Base-by-base conservation (phyloP, 2,888 invertebrate genomes). In the Pheosia tremula region DNA sequence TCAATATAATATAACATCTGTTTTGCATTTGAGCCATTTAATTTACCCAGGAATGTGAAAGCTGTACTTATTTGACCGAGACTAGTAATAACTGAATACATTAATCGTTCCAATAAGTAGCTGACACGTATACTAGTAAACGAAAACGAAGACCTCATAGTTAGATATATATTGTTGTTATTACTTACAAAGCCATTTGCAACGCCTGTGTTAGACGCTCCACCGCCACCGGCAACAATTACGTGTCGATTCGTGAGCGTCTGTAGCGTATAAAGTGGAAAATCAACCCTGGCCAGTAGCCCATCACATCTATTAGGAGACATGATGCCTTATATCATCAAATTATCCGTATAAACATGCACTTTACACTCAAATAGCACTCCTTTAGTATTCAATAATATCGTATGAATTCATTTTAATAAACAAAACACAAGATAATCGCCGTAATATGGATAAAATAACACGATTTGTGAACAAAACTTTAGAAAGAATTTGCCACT, bases 221-320 rank as follows among this genome's bases (percentile, higher is more conserved):
- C 99, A 66, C 99, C 99, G 60, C 99, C 99, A 60, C 99, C 99
- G 68, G 98, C 99, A 57, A 99, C 98, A 67, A 99, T 93, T 78
- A 99, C 97, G 94, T 99, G 98, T 74, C 98, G 95, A 89, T 97
- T 97, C 43, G 98, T 98, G 64, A 99, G 94, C 94, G 98, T 97
- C 91, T 97, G 97, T 45, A 99, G 95, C 3, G 97, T 96, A 87
- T 98, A 99, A 65, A 98, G 94, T 5, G 99, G 99, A 94, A 98
- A 98, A 95, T 98, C 98, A 57, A 98, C 97, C 81, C 97, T 95
- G 68, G 98, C 98, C 84, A 98, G 89, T 75, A 98, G 94, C 74
- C 97, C 96, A 85, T 96, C 96, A 80, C 96, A 86, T 87, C 94
- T 88, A 84, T 87, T 91, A 63, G 89, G 89, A 76, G 93, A 83